phyloP scores from a whole-genome alignment of 2,797 vertebrate genomes.

The Menidia menidia region DNA sequence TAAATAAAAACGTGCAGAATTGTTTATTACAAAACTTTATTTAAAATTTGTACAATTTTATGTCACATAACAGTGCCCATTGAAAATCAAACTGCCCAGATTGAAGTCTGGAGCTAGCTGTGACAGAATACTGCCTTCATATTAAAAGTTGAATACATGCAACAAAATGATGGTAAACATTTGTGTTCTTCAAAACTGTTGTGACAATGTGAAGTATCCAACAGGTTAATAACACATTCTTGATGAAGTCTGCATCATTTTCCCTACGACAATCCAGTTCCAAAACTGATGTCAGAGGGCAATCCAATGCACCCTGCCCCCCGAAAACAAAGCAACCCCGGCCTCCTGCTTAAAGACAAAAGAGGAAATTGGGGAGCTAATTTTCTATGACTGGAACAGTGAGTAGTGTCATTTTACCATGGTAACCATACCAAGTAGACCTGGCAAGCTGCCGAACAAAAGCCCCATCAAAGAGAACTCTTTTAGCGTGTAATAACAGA shows the following conservation, averaged over 20 bases:
- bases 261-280: constrained; percentile 17
- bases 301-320: constrained; percentile 25
- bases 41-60: constrained; percentile 77
- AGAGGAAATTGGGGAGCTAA: constrained; percentile 54
- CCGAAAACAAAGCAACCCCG: constrained; percentile 25
- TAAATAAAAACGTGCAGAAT: background rate
- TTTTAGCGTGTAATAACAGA: constrained; percentile 71
- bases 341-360: constrained; percentile 43
- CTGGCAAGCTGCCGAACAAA: constrained; percentile 60
- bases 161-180: constrained; percentile 6
- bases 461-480: constrained; percentile 51
- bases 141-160: constrained; percentile 22
- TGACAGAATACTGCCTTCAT: constrained; percentile 36
- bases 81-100: constrained; percentile 36
- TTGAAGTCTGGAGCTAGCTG: constrained; percentile 8
- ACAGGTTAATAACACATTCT: constrained; percentile 31
- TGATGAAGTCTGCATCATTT: constrained; percentile 28
- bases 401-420: constrained; percentile 68
- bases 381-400: constrained; percentile 59
- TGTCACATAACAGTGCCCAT: constrained; percentile 72
- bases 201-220: constrained; percentile 15
- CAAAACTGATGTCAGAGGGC: constrained; percentile 40
- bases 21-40: constrained; percentile 75
- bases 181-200: constrained; percentile 39
- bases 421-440: constrained; percentile 63